Evolutionary conservation across 2,888 invertebrate species (phyloP).

Genomic region (Lottia scabra): DNA sequence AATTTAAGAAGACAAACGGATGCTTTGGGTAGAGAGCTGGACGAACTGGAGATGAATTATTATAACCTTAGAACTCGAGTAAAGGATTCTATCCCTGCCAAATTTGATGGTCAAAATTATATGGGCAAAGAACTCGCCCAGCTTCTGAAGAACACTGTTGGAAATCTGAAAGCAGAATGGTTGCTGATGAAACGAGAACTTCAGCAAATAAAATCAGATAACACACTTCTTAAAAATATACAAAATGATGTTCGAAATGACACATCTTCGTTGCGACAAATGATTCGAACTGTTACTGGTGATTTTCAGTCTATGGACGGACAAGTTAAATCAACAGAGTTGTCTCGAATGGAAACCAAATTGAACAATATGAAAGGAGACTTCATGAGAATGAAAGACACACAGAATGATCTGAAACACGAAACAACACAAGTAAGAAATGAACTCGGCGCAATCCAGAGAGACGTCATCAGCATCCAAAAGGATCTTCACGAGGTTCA

Average conservation of each 20-base stretch:
- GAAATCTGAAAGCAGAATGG: conserved; percentile 67
- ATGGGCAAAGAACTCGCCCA: conserved; percentile 24
- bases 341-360: conserved; percentile 3
- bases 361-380: conserved; percentile 20
- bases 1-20: conserved; percentile 22
- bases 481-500: conserved; percentile 25
- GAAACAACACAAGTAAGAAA: conserved; percentile 17
- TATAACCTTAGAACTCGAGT: conserved; percentile 23
- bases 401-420: conserved; percentile 22
- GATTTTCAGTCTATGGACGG: conserved; percentile 15
- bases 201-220: conserved; percentile 49
- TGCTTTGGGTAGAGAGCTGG: conserved; percentile 20
- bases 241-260: conserved; percentile 37
- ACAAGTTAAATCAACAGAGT: conserved; percentile 10
- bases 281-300: conserved; percentile 7
- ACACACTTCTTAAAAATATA: conserved; percentile 32
- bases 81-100: conserved; percentile 16
- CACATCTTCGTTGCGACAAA: conserved; percentile 31
- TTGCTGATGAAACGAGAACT: conserved; percentile 63
- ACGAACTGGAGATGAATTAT: conserved; percentile 32
- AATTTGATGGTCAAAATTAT: conserved; percentile 20
- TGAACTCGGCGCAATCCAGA: conserved; percentile 18
- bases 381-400: conserved; percentile 22
- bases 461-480: conserved; percentile 13
- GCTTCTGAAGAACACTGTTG: conserved; percentile 43